Base-by-base conservation (phyloP, 2,113 vertebrate genomes). In the Narcine bancroftii region DNA sequence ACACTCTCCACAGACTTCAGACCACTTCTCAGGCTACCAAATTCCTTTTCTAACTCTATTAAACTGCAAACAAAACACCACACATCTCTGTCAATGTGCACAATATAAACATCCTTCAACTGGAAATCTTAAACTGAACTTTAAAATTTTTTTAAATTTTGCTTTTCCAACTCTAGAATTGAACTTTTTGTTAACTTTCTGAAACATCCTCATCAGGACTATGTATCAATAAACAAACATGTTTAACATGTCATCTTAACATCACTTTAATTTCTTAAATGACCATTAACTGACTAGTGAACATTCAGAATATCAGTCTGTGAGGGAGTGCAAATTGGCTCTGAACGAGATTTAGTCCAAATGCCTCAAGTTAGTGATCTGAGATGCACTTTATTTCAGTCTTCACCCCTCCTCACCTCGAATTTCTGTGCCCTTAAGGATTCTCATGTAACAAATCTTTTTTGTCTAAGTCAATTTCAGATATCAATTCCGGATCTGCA, bases 11-110 rank as follows among this genome's bases (percentile, higher is more conserved):
- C 98, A 0, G 97, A 97, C 94, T 96, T 98, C 94, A 99, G 95
- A 92, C 98, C 98, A 2, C 97, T 98, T 93, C 98, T 97, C 95
- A 99, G 93, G 93, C 97, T 98, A 93, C 95, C 96, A 92, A 99
- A 97, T 95, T 99, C 99, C 94, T 99, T 99, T 94, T 99, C 98
- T 95, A 99, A 95, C 95, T 99, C 99, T 0, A 97, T 99, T 98
- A 99, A 99, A 95, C 99, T 99, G 95, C 94, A 93, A 26, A 6
- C n/a, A 75, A 93, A 92, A 92, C 66, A 60, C 2, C 26, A 50
- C 11, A 53, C 45, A 60, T 39, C 81, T 26, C 15, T 87, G 81
- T 60, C 21, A 60, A 87, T 15, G 66, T 2, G 60, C 17, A 87
- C n/a, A 17, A 4, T 83, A 17, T 11, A 63, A 87, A 33, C 60